Base-by-base conservation (phyloP, 2,888 invertebrate species). In the Azorinus chamasolen region DNA sequence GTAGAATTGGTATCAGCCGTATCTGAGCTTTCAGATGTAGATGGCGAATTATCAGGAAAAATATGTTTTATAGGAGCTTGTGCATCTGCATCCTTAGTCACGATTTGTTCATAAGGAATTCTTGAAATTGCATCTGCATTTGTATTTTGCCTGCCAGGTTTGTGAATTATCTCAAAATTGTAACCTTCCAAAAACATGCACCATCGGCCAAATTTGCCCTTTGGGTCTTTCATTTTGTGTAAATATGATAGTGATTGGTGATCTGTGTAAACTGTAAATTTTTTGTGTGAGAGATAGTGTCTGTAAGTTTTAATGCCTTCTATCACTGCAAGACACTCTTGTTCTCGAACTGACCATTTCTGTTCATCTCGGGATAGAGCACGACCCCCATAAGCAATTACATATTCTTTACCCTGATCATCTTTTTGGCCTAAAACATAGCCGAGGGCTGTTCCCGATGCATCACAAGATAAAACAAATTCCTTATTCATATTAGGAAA, bases 401-500 rank as follows among this genome's bases (percentile, higher is more conserved):
- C 83, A 61, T 59, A 43, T 39, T 84, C 81, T 43, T 64, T 77
- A 16, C 68, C 79, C 16, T 71, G 25, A 10, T 62, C 46, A 32
- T 69, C 77, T 37, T 53, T 54, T 62, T 87, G 86, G 24, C 75
- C 77, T 10, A 85, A 46, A 16, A 84, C 54, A 58, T 74, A 81
- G 6, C 83, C 83, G 12, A 87, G 45, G 0, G 80, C 80, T 10
- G 61, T 48, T 18, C 71, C 78, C 20, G 70, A 65, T 27, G 84
- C 71, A 66, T 75, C 77, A 45, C 64, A 68, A 20, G 81, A 71
- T 12, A 81, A 48, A 48, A 78, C 39, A 24, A 82, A 82, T 41
- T 75, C 58, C 48, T 63, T 48, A 20, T 71, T 55, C 64, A 82
- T 74, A 51, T 87, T 62, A n/a, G 85, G 86, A 25, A 71, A 81